These are phyloP conservation scores for Tetramorium bicarinatum DNA, from an alignment of 2,888 invertebrate species.

Conservation along the genomic window DNA sequence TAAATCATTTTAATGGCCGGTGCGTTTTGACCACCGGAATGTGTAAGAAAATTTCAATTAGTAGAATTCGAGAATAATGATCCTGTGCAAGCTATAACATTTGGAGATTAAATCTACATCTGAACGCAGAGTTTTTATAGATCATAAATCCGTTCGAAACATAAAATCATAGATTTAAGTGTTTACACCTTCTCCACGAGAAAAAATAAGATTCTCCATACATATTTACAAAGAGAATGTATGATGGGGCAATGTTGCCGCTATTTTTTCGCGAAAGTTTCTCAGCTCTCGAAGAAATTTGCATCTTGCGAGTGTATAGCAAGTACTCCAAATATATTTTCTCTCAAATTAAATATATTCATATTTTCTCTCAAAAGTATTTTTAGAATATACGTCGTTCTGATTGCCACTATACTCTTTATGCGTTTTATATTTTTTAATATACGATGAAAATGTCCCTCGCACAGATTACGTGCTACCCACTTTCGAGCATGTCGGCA, in stretches of 20 bases:
- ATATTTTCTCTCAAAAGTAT: background rate
- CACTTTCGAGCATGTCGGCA: conserved; percentile 43
- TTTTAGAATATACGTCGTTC: background rate
- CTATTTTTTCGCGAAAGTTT: conserved; percentile 11
- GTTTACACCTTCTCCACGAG: background rate
- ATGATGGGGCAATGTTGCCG: background rate
- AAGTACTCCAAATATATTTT: background rate
- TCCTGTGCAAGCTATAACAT: background rate
- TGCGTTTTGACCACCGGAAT: background rate
- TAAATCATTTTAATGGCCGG: conserved; percentile 21
- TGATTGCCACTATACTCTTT: conserved; percentile 66
- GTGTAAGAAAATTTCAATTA: conserved; percentile 45
- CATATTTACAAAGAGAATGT: background rate
- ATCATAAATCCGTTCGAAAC: conserved; percentile 57
- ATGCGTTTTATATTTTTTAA: conserved; percentile 70
- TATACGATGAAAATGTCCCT: conserved; percentile 74
- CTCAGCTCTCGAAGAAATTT: background rate
- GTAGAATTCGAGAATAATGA: conserved; percentile 1
- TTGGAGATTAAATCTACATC: background rate
- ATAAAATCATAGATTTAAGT: conserved; percentile 41
- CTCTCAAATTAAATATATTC: too few species aligned
- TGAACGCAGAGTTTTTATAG: conserved; percentile 59
- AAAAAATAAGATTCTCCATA: background rate
- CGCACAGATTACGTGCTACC: conserved; percentile 73
- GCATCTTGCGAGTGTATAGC: background rate